Evolutionary conservation across 2,888 invertebrate genomes (phyloP), one percentile per base, ranked within the genome.

Genomic region (Cryptocheilus praepositus): DNA sequence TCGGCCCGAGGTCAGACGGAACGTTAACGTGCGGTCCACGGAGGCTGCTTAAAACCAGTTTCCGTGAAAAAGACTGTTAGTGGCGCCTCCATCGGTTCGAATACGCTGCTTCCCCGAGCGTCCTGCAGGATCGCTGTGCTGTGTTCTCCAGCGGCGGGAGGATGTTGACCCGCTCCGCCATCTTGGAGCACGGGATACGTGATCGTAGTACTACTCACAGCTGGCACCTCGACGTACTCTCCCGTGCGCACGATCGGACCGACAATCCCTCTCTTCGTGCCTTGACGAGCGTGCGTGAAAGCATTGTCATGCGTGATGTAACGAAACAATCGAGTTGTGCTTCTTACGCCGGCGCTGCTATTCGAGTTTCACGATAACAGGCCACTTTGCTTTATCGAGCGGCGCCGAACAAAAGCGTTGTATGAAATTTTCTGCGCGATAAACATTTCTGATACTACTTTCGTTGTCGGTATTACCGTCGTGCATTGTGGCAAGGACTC

Each of bases 101-200:
- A 55, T 56, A 67, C 68, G 73, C 73, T 60, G 74, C 58, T 59
- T 64, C 62, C 65, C 61, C 56, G 70, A 76, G 79, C 69, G 72
- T 77, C 73, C 77, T 73, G 70, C 70, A 79, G 80, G 72, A 86
- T 89, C 89, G 89, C 89, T 49, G 36, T 36, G 49, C 49, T 1
- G 49, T 18, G 77, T 79, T 78, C 74, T 61, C 86, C 85, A 89
- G 83, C 36, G 84, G 83, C 73, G 67, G 62, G 89, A 88, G 75
- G 79, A 88, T 90, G 90, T 90, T 90, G 90, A 87, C 89, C 89
- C 68, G 88, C 86, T 76, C 59, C 80, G 82, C 85, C 84, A 87
- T 86, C 73, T 84, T 84, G 83, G 83, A 76, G 79, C 83, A 81
- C 80, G 75, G 80, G 51, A 61, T 77, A 82, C 80, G 82, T 85